These are phyloP conservation scores for Oncorhynchus masou DNA, from an alignment of 2,113 vertebrate species.

Conservation along the genomic window DNA sequence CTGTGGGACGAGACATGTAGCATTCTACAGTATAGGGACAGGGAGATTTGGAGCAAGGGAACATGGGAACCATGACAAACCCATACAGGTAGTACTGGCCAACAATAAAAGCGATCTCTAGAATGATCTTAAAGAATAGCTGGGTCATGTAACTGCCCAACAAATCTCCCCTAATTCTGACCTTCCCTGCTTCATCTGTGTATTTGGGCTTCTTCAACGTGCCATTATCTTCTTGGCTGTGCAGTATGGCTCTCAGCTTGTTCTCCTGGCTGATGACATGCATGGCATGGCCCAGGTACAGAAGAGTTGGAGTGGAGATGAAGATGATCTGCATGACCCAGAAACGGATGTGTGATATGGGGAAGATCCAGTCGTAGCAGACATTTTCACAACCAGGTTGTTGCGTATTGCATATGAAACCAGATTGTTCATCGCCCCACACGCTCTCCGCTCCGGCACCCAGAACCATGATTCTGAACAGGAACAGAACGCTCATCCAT, in stretches of 20 bases:
- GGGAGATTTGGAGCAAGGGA: slow-evolving; percentile 72
- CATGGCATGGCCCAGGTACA: slow-evolving; percentile 90
- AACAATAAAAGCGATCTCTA: slow-evolving; percentile 75
- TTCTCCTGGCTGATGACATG: slow-evolving; percentile 87
- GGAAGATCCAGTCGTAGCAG: slow-evolving; percentile 80
- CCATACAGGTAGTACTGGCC: slow-evolving; percentile 83
- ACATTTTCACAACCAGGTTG: slow-evolving; percentile 83
- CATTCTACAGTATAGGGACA: slow-evolving; percentile 82
- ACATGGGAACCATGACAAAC: slow-evolving; percentile 77
- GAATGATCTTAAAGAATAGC: slow-evolving; percentile 74
- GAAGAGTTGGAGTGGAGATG: slow-evolving; percentile 89
- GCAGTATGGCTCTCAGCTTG: slow-evolving; percentile 75
- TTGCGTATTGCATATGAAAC: slow-evolving; percentile 76
- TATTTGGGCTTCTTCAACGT: slow-evolving; percentile 64
- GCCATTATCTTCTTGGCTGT: slow-evolving; percentile 32
- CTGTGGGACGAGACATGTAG: slow-evolving; percentile 82
- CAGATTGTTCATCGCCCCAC: slow-evolving; percentile 81
- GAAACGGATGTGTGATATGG: slow-evolving; percentile 82
- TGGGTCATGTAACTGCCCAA: slow-evolving; percentile 75
- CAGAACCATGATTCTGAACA: slow-evolving; percentile 81
- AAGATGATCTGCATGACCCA: slow-evolving; percentile 98
- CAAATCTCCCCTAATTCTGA: slow-evolving; percentile 75
- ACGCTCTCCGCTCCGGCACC: slow-evolving; percentile 77
- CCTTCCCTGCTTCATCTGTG: slow-evolving; percentile 75
- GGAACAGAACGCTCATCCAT: slow-evolving; percentile 82